Base-by-base conservation (phyloP, 1,140 invertebrate species). In the Pogonomyrmex californicus region DNA sequence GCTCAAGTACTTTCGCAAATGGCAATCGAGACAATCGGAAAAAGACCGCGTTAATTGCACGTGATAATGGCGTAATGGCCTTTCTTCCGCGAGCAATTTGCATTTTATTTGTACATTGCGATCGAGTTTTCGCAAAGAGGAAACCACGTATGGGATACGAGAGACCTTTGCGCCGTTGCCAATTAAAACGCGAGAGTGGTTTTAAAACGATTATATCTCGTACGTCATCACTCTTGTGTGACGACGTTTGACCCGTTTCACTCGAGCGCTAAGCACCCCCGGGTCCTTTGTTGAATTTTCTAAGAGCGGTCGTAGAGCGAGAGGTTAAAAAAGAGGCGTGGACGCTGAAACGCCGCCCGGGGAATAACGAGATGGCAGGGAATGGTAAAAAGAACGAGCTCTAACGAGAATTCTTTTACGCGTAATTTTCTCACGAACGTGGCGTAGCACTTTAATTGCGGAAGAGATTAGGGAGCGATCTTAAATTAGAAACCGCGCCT, bases 361-460 rank as follows among this genome's bases (percentile, higher is more conserved):
- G 23, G 79, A 60, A 73, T 73, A 83, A 83, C 79, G 79, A 83
- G 79, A 83, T 75, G 68, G 54, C 41, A n/a, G 44, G 56, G 38
- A 58, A 73, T 47, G 51, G 65, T 33, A 82, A 58, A 85, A 85
- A 63, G 71, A 85, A 62, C 58, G 71, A 65, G 38, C 71, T 78
- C 60, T 78, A 85, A 85, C 82, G 82, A 85, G 82, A 78, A 89
- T 90, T 78, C 70, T 73, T 78, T 87, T 83, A 51, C 86, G 85
- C 83, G 83, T 85, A 86, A 87, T 76, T 86, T 66, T 82, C 70
- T 87, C 85, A 44, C 75, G 58, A 60, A 62, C 9, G 79, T 54
- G 58, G 78, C 58, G 54, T 38, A 78, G 85, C 85, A 85, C 86
- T 90, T 90, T 90, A 90, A 90, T 90, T 90, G 86, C 75, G 38